Conservation (phyloP, 2,113 vertebrate species). For the Plectropomus leopardus region DNA sequence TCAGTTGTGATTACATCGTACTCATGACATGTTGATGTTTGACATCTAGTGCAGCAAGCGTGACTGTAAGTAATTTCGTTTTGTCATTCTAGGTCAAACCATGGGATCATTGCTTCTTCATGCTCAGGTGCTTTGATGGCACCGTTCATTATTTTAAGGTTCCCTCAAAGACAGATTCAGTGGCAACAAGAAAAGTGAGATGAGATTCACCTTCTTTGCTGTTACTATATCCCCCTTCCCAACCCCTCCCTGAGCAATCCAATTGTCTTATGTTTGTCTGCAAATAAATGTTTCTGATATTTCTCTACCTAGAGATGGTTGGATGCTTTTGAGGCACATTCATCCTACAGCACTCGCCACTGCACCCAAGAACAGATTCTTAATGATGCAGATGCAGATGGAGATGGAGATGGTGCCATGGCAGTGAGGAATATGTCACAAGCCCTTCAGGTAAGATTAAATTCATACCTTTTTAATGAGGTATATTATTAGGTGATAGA, state of each 20-base stretch:
- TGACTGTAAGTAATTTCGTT: background rate
- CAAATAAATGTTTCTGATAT: slow-evolving; percentile 2
- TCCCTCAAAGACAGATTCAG: slow-evolving; percentile 85
- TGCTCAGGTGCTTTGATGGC: slow-evolving; percentile 92
- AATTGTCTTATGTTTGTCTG: background rate
- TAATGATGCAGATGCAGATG: slow-evolving; percentile 83
- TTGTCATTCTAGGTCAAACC: slow-evolving; percentile 87
- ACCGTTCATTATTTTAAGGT: slow-evolving; percentile 91
- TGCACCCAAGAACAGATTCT: slow-evolving; percentile 85
- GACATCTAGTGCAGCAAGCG: background rate
- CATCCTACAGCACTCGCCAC: slow-evolving; percentile 90
- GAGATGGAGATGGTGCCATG: too few relatives aligned
- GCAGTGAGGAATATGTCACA: slow-evolving; percentile 84
- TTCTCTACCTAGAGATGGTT: slow-evolving; percentile 88
- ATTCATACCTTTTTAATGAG: background rate
- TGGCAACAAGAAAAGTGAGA: slow-evolving; percentile 91
- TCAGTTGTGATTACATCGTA: background rate
- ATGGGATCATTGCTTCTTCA: slow-evolving; percentile 91
- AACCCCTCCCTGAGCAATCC: background rate
- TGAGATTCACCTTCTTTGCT: background rate
- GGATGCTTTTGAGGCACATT: slow-evolving; percentile 92
- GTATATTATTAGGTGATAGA: background rate
- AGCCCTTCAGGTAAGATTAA: slow-evolving; percentile 86
- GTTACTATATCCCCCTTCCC: background rate
- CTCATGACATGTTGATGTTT: slow-evolving; percentile 3